Evolutionary conservation across 2,888 invertebrate species (phyloP), one percentile per base, ranked within the genome.

Genomic region (Hemaris fuciformis): DNA sequence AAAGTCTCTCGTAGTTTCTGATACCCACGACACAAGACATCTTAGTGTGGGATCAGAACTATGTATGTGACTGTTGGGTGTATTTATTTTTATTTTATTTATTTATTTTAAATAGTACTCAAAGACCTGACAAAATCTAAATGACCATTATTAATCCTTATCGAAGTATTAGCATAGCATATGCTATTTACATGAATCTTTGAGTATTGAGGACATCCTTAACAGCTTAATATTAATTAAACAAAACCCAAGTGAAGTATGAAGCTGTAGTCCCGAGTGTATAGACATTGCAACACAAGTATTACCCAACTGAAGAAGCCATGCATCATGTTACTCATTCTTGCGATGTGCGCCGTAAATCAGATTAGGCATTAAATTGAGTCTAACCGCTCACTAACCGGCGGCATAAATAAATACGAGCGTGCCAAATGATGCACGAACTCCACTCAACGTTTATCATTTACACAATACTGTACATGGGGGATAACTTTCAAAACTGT

Each of bases 401-500:
- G 80, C 79, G 83, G 83, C 82, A 85, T 86, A 83, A 85, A 87
- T 88, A 87, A 85, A 85, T 83, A 81, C 79, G 76, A 84, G 78
- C 85, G 81, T 83, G 86, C 79, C 75, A 82, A 83, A 83, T 83
- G 85, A 85, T 80, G 88, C 89, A 89, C 89, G 89, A 89, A 80
- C 76, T 75, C 68, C 63, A 71, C 66, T 66, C 69, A 66, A 76
- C 80, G 77, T 77, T 78, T 73, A 76, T 81, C 79, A 84, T 81
- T 84, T 83, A 77, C 81, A 81, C 83, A 81, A 83, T 78, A 73
- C 70, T 41, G 70, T 64, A 68, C 69, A 67, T 68, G 66, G 66
- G 27, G 61, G 42, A 57, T 57, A 18, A 57, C 31, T 62, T 41
- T 57, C 57, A 57, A 62, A 62, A 45, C 57, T 61, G 20, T 46